phyloP scores from a whole-genome alignment of 2,113 vertebrate species.

The Pimephales promelas region DNA sequence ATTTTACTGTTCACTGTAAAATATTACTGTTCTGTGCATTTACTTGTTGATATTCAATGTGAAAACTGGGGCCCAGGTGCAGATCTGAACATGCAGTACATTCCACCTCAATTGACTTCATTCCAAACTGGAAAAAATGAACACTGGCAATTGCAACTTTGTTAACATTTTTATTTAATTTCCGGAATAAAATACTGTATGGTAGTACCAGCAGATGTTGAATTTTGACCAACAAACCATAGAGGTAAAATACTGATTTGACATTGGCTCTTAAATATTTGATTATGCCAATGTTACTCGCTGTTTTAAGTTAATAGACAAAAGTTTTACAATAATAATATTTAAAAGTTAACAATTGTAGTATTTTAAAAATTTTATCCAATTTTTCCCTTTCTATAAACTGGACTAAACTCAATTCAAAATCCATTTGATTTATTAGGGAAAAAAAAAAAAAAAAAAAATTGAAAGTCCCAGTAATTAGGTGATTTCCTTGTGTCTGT shows the following conservation, averaged over 20 bases:
- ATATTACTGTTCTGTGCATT: background rate
- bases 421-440: too few species aligned
- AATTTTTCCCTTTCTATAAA: too few species aligned
- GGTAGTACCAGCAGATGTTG: background rate
- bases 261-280: background rate
- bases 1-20: too few species aligned
- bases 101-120: background rate
- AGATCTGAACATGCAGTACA: constrained; percentile 13
- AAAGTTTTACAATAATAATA: background rate
- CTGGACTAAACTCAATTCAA: too few species aligned
- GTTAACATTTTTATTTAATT: background rate
- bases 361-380: too few species aligned
- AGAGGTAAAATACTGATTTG: background rate
- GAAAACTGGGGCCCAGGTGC: background rate
- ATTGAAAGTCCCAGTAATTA: too few species aligned
- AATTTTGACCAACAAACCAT: background rate
- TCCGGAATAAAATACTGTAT: background rate
- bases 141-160: background rate
- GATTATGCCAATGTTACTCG: background rate
- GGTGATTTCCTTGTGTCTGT: too few species aligned
- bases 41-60: background rate
- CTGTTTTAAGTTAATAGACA: background rate
- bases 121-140: background rate
- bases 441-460: too few species aligned
- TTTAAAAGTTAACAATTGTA: too few species aligned